Percentiles rank a stretch among this genome's conserved stretches.
Conservation (phyloP, 2,113 vertebrate species). For the Toxostoma redivivum region DNA sequence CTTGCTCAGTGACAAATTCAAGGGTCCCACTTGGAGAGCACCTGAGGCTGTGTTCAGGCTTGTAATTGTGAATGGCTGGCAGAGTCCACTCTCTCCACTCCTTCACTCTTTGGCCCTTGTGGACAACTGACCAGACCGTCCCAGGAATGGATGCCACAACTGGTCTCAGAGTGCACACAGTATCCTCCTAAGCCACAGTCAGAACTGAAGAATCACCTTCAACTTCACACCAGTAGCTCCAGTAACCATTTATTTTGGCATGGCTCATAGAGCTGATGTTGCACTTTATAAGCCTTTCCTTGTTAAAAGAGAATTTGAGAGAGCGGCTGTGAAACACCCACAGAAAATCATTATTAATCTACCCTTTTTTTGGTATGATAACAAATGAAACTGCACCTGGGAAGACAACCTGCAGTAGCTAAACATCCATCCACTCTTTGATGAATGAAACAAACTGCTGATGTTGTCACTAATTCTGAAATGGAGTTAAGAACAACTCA, state of each 20-base stretch:
- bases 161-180: fast-evolving
- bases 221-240: not conserved
- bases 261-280: not conserved
- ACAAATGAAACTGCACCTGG: not conserved
- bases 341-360: not conserved
- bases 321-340: fast-evolving
- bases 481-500: not conserved
- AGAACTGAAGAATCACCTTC: not conserved
- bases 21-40: fast-evolving
- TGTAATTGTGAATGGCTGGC: too few relatives aligned
- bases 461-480: not conserved
- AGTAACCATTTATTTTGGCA: not conserved
- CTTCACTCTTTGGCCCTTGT: too few relatives aligned
- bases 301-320: not conserved
- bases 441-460: not conserved
- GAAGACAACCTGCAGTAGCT: not conserved
- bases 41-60: not conserved
- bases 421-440: not conserved
- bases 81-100: not conserved
- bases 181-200: too few relatives aligned
- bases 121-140: fast-evolving
- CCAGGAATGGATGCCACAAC: fast-evolving
- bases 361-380: not conserved
- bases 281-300: not conserved
- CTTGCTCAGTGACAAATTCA: not conserved